These are phyloP conservation scores for Drosophila mercatorum DNA, from an alignment of 2,888 invertebrate genomes.

Conservation along the genomic window DNA sequence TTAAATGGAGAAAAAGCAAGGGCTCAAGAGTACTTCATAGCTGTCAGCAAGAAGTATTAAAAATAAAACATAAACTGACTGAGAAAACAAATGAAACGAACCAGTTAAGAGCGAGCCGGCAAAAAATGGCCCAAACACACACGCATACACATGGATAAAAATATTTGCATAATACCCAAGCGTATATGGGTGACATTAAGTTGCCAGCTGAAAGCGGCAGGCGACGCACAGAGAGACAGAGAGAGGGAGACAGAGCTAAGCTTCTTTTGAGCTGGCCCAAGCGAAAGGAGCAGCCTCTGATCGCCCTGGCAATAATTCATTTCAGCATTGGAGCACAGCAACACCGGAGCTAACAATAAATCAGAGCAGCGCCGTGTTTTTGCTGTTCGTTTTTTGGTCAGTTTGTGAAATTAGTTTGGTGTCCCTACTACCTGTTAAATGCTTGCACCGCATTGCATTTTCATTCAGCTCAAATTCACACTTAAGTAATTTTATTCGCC, in stretches of 20 bases:
- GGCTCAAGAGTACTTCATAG: slow-evolving; percentile 56
- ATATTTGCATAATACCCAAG: slow-evolving; percentile 57
- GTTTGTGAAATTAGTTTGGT: slow-evolving; percentile 44
- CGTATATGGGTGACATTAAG: slow-evolving; percentile 53
- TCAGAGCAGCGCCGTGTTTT: slow-evolving; percentile 32
- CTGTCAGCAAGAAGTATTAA: slow-evolving; percentile 31
- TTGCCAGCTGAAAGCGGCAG: slow-evolving; percentile 42
- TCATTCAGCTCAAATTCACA: slow-evolving; percentile 29
- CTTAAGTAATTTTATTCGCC: slow-evolving; percentile 54
- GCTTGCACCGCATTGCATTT: slow-evolving; percentile 33
- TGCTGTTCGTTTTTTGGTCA: slow-evolving; percentile 16
- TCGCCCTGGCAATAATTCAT: slow-evolving; percentile 50
- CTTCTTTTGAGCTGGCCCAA: slow-evolving; percentile 28
- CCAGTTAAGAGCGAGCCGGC: slow-evolving; percentile 8
- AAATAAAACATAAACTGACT: slow-evolving; percentile 20
- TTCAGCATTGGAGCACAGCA: slow-evolving; percentile 15
- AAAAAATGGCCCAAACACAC: slow-evolving; percentile 8
- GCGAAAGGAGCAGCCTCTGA: slow-evolving; percentile 17
- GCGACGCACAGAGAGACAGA: neutral
- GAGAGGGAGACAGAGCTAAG: slow-evolving; percentile 27
- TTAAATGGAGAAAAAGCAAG: neutral
- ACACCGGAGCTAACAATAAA: slow-evolving; percentile 44
- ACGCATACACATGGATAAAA: neutral
- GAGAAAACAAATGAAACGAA: slow-evolving; percentile 25
- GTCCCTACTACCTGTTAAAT: slow-evolving; percentile 40